Evolutionary conservation across 1,140 invertebrate genomes (phyloP).

Genomic region (Platyscapa corneri): DNA sequence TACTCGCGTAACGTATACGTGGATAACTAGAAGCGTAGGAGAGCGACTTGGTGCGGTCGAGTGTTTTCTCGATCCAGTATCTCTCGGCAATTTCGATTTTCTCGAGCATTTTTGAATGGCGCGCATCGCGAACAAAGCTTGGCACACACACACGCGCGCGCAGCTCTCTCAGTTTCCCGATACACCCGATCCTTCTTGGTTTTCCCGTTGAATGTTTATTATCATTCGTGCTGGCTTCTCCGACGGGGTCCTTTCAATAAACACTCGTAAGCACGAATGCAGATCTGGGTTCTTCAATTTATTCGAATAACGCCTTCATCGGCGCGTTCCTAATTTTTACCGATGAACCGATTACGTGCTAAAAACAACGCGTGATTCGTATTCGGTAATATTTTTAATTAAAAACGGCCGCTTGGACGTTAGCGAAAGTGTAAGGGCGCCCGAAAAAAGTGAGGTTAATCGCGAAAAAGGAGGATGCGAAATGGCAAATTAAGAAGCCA

Average conservation of each 20-base stretch:
- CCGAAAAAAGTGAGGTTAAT: no score
- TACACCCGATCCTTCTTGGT: not conserved
- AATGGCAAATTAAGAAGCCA: no score
- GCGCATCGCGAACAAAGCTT: no score
- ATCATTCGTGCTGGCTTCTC: not conserved
- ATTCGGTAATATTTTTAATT: no score
- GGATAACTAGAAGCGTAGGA: not conserved
- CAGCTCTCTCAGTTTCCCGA: not conserved
- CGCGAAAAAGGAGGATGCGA: no score
- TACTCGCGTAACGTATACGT: not conserved
- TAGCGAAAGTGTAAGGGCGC: no score
- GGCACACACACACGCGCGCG: not conserved
- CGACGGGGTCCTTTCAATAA: not conserved
- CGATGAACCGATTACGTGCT: no score
- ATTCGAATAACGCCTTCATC: not conserved
- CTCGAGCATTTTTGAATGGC: not conserved
- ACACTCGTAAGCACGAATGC: not conserved
- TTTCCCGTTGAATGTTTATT: not conserved
- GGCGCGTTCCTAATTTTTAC: no score
- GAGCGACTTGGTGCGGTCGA: not conserved
- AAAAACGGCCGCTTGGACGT: no score
- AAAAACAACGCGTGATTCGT: no score
- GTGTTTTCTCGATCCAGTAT: not conserved
- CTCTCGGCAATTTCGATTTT: not conserved
- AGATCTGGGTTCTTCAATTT: not conserved